Evolutionary conservation across 2,797 vertebrate species (phyloP).

Genomic region (Enteromius viviparus): DNA sequence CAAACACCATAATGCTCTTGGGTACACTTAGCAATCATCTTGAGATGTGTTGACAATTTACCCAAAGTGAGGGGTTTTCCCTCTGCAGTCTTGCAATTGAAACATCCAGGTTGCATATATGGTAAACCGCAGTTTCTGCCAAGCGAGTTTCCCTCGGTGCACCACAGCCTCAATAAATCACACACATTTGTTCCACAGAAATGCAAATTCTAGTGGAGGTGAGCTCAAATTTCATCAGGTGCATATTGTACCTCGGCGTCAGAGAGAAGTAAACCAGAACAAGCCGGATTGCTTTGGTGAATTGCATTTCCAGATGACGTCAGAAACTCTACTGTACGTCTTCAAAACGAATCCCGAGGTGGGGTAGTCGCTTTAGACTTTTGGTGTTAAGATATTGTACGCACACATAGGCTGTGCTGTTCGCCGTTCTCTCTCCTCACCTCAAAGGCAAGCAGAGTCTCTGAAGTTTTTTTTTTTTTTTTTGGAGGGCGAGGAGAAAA

Average conservation of each 20-base stretch:
- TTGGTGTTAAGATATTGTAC: slow-evolving; percentile 62
- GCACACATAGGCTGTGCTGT: slow-evolving; percentile 49
- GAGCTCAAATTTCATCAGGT: slow-evolving; percentile 72
- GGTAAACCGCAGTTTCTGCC: slow-evolving; percentile 69
- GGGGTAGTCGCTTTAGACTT: slow-evolving; percentile 60
- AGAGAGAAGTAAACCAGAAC: slow-evolving; percentile 73
- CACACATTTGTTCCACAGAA: slow-evolving; percentile 70
- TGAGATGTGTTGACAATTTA: slow-evolving; percentile 45
- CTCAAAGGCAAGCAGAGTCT: slow-evolving; percentile 53
- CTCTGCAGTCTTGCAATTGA: slow-evolving; percentile 66
- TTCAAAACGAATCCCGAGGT: slow-evolving; percentile 62
- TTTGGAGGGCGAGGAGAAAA: slow-evolving; percentile 50
- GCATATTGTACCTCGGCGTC: slow-evolving; percentile 67
- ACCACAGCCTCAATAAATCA: slow-evolving; percentile 73
- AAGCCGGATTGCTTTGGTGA: slow-evolving; percentile 69
- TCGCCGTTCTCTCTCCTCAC: slow-evolving; percentile 50
- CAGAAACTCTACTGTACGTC: slow-evolving; percentile 65
- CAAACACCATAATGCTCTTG: slow-evolving; percentile 25
- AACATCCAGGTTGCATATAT: slow-evolving; percentile 60
- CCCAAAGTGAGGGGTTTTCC: slow-evolving; percentile 39
- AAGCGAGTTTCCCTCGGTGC: slow-evolving; percentile 71
- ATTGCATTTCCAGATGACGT: slow-evolving; percentile 72
- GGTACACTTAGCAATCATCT: slow-evolving; percentile 51
- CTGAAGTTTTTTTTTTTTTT: slow-evolving; percentile 45
- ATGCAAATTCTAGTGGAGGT: slow-evolving; percentile 76